These are phyloP conservation scores for Podotricha telesiphe DNA, from an alignment of 2,888 invertebrate species.

Conservation along the genomic window DNA sequence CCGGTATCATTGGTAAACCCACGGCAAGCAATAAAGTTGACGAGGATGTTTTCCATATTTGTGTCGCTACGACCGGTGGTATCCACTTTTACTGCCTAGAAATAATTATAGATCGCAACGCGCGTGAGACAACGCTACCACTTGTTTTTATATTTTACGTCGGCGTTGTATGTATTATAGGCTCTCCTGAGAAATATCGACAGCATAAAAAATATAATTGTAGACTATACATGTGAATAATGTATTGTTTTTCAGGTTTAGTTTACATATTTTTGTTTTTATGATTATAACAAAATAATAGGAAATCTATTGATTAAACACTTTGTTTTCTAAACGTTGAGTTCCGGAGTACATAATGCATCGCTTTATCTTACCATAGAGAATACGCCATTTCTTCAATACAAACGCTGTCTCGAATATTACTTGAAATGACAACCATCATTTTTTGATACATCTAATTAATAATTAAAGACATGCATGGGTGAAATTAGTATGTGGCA, in stretches of 20 bases:
- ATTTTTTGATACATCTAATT: no score
- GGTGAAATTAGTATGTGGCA: no score
- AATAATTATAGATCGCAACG: conserved; percentile 42
- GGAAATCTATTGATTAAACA: not conserved
- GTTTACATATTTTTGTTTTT: not conserved
- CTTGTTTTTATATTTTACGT: conserved; percentile 27
- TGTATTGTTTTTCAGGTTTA: not conserved
- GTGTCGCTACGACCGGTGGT: conserved; percentile 43
- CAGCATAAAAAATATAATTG: conserved; percentile 3
- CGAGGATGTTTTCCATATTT: conserved; percentile 56
- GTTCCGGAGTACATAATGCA: no score
- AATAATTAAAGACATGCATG: no score
- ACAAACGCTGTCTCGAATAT: no score
- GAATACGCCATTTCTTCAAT: no score
- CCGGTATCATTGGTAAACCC: conserved; percentile 57
- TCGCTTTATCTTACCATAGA: no score
- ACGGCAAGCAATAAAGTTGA: conserved; percentile 51
- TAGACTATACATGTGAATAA: conserved; percentile 6
- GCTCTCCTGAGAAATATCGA: conserved; percentile 23
- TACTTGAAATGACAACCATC: no score
- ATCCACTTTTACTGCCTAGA: conserved; percentile 41
- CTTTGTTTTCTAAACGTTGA: no score
- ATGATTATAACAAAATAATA: not conserved
- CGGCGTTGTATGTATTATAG: conserved; percentile 22
- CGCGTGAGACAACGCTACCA: conserved; percentile 37